Conservation (phyloP, 2,797 vertebrate species). For the Babyrousa celebensis region DNA sequence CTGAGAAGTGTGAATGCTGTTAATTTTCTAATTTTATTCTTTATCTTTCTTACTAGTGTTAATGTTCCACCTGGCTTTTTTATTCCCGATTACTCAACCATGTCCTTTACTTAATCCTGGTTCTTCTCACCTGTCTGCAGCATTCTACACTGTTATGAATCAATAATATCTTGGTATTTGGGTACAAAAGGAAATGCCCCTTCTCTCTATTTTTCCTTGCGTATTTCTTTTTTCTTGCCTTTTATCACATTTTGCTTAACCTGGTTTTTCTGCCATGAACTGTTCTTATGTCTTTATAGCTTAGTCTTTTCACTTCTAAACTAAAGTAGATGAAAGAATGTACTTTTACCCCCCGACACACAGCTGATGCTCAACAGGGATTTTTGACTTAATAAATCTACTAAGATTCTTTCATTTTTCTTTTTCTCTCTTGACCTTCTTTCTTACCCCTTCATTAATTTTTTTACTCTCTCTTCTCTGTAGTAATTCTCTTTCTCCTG, state of each 20-base stretch:
- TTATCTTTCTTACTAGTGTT: slow-evolving; percentile 26
- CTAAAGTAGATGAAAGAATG: not conserved
- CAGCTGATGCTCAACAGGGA: not conserved
- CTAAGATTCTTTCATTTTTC: not conserved
- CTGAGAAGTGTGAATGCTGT: slow-evolving; percentile 3
- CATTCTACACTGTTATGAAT: not conserved
- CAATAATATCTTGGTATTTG: not conserved
- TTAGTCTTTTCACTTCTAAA: not conserved
- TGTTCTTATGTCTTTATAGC: not conserved
- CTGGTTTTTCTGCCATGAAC: not conserved
- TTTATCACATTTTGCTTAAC: not conserved
- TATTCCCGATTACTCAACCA: not conserved
- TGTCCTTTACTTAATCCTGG: not conserved
- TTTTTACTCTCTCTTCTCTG: not conserved
- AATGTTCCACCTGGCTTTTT: not conserved
- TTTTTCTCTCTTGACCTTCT: not conserved
- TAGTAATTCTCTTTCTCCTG: not conserved
- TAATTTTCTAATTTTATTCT: slow-evolving; percentile 48
- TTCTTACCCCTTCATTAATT: not conserved
- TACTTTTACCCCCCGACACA: not conserved
- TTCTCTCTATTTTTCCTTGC: not conserved
- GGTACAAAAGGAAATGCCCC: not conserved
- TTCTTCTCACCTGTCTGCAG: not conserved
- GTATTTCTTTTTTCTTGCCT: slow-evolving; percentile 44
- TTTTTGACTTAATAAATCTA: slow-evolving; percentile 37